These are phyloP conservation scores for Drosophila lacicola DNA, from an alignment of 2,888 invertebrate genomes.

Conservation along the genomic window DNA sequence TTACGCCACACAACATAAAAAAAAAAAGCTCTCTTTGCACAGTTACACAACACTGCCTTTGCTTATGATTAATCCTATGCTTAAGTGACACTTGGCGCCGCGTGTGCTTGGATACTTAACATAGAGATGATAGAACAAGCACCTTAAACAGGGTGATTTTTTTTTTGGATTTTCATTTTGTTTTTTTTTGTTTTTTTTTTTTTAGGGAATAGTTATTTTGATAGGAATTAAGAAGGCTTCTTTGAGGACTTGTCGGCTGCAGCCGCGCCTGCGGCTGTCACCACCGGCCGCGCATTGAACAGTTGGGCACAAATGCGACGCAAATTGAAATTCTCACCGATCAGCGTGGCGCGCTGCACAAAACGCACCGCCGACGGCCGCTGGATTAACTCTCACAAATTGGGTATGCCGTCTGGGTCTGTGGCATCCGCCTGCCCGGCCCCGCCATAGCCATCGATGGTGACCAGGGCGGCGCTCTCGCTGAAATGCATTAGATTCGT, in stretches of 20 bases:
- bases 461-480: constrained; percentile 52
- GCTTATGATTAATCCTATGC: constrained; percentile 1
- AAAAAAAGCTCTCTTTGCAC: neutral
- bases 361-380: constrained; percentile 53
- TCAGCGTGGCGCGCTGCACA: constrained; percentile 24
- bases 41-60: neutral
- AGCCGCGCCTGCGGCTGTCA: neutral
- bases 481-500: constrained; percentile 91
- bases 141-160: constrained; percentile 16
- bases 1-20: neutral
- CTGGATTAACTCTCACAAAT: constrained; percentile 83
- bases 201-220: neutral
- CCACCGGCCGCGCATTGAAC: constrained; percentile 48
- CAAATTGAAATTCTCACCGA: constrained; percentile 71
- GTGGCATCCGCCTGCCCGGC: neutral
- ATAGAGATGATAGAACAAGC: constrained; percentile 36
- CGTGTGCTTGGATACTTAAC: constrained; percentile 23
- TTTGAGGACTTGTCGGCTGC: neutral
- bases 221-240: constrained; percentile 19
- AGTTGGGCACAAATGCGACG: constrained; percentile 76
- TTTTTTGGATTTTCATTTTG: neutral
- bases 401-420: constrained; percentile 33
- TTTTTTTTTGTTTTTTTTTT: neutral
- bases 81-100: constrained; percentile 27
- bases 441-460: constrained; percentile 11